Base-by-base conservation (phyloP, 2,888 invertebrate genomes). In the Gymnoscelis rufifasciata region DNA sequence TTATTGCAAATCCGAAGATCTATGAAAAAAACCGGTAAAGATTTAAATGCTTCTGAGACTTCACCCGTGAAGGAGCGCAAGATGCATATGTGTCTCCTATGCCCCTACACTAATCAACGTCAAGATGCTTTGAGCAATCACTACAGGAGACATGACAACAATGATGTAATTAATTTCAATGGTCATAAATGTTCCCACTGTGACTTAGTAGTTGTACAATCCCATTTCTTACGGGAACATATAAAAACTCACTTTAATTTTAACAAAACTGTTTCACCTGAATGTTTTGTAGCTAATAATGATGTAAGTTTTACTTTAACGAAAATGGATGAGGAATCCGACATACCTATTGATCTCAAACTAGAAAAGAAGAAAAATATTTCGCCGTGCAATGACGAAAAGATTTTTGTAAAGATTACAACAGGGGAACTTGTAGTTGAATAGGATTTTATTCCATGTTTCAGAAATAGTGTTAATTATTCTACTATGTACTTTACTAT, bases 101-200 rank as follows among this genome's bases (percentile, higher is more conserved):
- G 97, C 74, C 96, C 96, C 0, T 96, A 94, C 71, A 92, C 92
- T 28, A 94, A 93, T 66, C 90, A 90, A 40, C 90, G 94, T 7
- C 90, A 91, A 56, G 93, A 94, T 62, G 91, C 93, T 1, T 89
- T 95, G 13, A 92, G 91, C 54, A 92, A 92, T 64, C 97, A 97
- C 74, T 89, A 93, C 56, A 91, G 92, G 65, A 90, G 94, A 50
- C 96, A 97, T 70, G 83, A 83, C 19, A 76, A 79, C 35, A 81
- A 86, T 7, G 90, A 92, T 67, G 78, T 91, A 7, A 89, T 91
- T 3, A 91, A 91, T 35, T 79, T 82, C 37, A 91, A 91, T 55
- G 89, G 87, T 51, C 91, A 92, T 63, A 91, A 91, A 54, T 97
- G 97, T 78, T 91, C 93, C 13, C 93, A 93, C 72, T 97, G 97